phyloP scores from a whole-genome alignment of 2,888 invertebrate genomes.

The Melanostoma mellinum region DNA sequence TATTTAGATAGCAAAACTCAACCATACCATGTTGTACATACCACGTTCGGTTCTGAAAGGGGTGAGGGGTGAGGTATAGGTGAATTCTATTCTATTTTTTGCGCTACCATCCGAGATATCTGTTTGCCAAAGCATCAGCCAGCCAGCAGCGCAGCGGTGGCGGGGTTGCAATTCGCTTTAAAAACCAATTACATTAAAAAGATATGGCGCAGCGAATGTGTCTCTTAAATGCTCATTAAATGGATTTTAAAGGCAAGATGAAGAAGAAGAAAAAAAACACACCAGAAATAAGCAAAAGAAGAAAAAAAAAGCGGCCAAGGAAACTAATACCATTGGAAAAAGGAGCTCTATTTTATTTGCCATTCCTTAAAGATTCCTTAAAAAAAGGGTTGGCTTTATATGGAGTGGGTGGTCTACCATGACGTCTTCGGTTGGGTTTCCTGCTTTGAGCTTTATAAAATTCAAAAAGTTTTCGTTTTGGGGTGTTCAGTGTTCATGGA shows the following conservation, averaged over 20 bases:
- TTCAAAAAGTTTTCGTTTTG: slow-evolving; percentile 57
- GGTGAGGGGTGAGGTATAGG: slow-evolving; percentile 33
- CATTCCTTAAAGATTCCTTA: slow-evolving; percentile 63
- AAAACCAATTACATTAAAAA: slow-evolving; percentile 73
- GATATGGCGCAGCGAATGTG: slow-evolving; percentile 75
- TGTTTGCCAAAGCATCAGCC: slow-evolving; percentile 30
- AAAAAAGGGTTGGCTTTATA: slow-evolving; percentile 55
- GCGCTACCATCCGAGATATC: slow-evolving; percentile 38
- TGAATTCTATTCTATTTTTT: slow-evolving; percentile 35
- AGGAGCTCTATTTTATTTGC: slow-evolving; percentile 61
- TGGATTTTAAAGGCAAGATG: slow-evolving; percentile 77
- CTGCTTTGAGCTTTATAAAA: slow-evolving; percentile 52
- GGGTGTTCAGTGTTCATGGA: slow-evolving; percentile 59
- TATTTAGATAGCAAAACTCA: slow-evolving; percentile 69
- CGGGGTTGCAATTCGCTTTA: slow-evolving; percentile 65
- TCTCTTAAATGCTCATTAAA: slow-evolving; percentile 81
- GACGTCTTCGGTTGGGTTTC: slow-evolving; percentile 37
- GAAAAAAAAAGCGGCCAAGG: slow-evolving; percentile 18
- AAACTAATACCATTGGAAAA: slow-evolving; percentile 42
- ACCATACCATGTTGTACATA: slow-evolving; percentile 39
- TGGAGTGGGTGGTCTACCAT: slow-evolving; percentile 10
- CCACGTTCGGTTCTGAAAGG: slow-evolving; percentile 8
- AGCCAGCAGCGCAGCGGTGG: slow-evolving; percentile 1
- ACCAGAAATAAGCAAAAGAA: slow-evolving; percentile 6
- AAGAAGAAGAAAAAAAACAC: slow-evolving; percentile 21